Conservation (phyloP, 2,113 vertebrate species). For the Dolichotis patagonum region DNA sequence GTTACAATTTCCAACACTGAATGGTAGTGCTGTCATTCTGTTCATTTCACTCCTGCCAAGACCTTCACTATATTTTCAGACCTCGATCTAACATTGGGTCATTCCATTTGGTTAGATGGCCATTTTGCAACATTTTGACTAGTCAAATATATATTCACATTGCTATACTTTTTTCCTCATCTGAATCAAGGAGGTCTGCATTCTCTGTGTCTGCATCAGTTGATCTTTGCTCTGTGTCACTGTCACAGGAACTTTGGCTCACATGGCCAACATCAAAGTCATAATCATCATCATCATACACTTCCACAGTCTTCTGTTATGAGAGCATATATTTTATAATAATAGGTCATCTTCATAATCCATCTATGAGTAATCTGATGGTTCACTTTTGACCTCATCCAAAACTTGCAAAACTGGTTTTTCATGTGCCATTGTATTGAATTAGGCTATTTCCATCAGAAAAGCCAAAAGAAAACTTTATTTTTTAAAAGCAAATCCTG, state of each 20-base stretch:
- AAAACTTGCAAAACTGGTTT: background rate
- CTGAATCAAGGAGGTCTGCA: background rate
- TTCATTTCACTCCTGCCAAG: background rate
- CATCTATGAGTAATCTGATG: background rate
- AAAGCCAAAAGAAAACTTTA: background rate
- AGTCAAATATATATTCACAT: background rate
- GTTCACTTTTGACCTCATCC: background rate
- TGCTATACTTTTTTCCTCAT: background rate
- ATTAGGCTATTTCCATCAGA: background rate
- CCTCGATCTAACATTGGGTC: background rate
- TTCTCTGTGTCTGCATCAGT: background rate
- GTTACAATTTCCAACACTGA: background rate
- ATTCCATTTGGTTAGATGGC: background rate
- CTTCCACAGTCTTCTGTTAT: background rate
- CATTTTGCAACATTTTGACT: background rate
- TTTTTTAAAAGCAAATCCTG: background rate
- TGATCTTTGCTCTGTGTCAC: background rate
- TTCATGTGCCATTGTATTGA: background rate
- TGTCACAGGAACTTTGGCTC: background rate
- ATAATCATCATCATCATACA: background rate
- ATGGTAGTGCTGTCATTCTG: background rate
- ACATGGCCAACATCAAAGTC: background rate
- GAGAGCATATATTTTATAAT: background rate
- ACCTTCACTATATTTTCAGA: background rate
- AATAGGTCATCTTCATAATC: background rate